Base-by-base conservation (phyloP, 1,140 invertebrate species). In the Zaprionus vittiger region DNA sequence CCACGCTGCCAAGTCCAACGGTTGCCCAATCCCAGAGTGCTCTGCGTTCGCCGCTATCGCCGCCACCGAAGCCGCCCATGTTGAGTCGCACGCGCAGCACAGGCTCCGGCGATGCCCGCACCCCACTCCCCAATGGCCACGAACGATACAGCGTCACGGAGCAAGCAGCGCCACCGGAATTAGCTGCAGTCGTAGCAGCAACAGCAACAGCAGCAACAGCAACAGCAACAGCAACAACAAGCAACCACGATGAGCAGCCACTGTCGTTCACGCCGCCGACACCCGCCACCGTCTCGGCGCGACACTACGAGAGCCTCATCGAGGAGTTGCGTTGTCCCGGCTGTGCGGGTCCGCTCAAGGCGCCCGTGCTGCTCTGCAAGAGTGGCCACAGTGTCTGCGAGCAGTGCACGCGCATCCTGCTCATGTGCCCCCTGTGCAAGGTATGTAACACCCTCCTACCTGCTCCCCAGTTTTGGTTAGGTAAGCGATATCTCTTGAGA, bases 381-480 rank as follows among this genome's bases (percentile, higher is more conserved):
- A 91, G 82, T 12, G 92, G 92, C 6, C 92, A 93, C 73, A 92
- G 92, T 49, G 68, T 93, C 37, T 93, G 92, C 55, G 84, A 90
- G 62, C 83, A 92, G 57, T 93, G 92, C 71, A 91, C 86, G 26
- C 73, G 91, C 28, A 81, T 92, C 22, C 70, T 92, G 24, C 68
- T 91, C 56, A 83, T 92, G 78, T 93, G 92, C 55, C 92, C 92
- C 56, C 79, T 93, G 17, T 93, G 92, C 77, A 90, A 92, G 83
- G 91, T 91, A 79, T 17, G 49, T 74, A 47, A 12, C 24, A 62
- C 31, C 49, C 49, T 24, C n/a, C n/a, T 2, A 22, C 47, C 9
- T 1, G 9, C 4, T 11, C 4, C 47, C 9, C 47, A 74, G 63
- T 28, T 14, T 71, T 64, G 41, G 67, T 71, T 64, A 64, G 73